phyloP scores from a whole-genome alignment of 92 coral and sea anemone species.

The Actinernus sp. region DNA sequence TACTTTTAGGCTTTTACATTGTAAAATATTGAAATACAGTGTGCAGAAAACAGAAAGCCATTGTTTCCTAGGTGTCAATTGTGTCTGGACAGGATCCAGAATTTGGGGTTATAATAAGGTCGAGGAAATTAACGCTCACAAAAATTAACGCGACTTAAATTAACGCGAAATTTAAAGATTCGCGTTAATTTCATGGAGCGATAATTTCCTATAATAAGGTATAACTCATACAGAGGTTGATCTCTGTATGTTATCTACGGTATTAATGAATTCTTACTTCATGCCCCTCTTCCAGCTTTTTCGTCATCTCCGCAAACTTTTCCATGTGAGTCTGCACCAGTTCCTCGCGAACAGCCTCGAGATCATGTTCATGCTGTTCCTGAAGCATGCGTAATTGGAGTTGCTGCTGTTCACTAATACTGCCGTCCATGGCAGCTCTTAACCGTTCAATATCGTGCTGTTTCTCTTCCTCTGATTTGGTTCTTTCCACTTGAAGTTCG shows the following conservation, averaged over 20 bases:
- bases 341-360: constrained; percentile 86
- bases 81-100: no score
- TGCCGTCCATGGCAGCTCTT: constrained; percentile 84
- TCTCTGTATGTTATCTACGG: background rate
- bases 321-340: constrained; percentile 98
- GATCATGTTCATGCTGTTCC: constrained; percentile 93
- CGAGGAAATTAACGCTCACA: no score
- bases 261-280: constrained; percentile 56
- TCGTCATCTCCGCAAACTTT: constrained; percentile 95
- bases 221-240: no score
- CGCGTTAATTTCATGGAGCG: no score
- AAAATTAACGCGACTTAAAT: no score
- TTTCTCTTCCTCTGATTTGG: constrained; percentile 74
- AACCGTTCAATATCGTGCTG: constrained; percentile 73
- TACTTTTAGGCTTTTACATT: no score
- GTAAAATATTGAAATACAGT: no score
- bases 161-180: no score
- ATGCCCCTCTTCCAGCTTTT: constrained; percentile 82
- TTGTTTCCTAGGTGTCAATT: no score
- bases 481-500: constrained; percentile 74
- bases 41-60: no score
- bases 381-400: constrained; percentile 85
- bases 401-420: constrained; percentile 90
- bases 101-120: no score
- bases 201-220: no score